These are phyloP conservation scores for Calyptomena viridis DNA, from an alignment of 2,113 vertebrate genomes.

Conservation along the genomic window DNA sequence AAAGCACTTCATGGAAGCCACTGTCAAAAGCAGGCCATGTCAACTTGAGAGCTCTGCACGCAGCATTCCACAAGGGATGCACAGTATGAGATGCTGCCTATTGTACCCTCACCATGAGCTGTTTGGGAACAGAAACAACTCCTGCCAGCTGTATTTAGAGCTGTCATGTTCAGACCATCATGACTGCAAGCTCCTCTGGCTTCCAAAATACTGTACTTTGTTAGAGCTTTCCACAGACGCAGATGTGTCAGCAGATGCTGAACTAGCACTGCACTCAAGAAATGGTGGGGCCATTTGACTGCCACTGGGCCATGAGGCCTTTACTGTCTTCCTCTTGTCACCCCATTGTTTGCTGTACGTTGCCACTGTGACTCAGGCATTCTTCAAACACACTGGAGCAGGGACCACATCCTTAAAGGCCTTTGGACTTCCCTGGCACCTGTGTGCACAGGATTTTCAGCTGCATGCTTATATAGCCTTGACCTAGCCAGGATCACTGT, in stretches of 20 bases:
- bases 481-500: background rate
- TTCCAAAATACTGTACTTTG: background rate
- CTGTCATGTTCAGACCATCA: background rate
- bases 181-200: background rate
- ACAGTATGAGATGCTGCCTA: background rate
- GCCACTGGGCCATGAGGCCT: background rate
- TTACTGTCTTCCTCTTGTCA: background rate
- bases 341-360: rapidly evolving
- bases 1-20: background rate
- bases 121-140: background rate
- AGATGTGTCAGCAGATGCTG: background rate
- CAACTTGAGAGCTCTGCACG: background rate
- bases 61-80: background rate
- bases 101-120: background rate
- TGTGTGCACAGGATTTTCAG: background rate
- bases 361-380: background rate
- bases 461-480: background rate
- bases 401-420: background rate
- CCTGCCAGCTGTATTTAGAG: background rate
- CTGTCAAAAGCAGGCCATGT: background rate
- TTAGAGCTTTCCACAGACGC: background rate
- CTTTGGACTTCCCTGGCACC: background rate
- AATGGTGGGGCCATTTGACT: background rate
- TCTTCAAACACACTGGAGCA: background rate
- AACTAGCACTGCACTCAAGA: background rate